Base-by-base conservation (phyloP, 2,113 vertebrate genomes). In the Brachionichthys hirsutus region DNA sequence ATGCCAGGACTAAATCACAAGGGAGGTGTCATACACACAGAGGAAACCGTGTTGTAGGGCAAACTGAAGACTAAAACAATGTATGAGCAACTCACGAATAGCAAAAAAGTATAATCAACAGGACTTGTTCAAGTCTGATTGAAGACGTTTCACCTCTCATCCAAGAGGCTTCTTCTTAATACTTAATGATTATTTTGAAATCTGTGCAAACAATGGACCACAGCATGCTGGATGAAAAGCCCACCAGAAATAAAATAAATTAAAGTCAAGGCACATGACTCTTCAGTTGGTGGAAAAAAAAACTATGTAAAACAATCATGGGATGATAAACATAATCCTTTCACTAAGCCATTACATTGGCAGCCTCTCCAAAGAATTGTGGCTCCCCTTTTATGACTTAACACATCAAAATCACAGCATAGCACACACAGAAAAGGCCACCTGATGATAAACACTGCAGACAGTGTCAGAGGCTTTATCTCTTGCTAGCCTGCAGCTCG, bases 341-440 rank as follows among this genome's bases (percentile, higher is more conserved):
- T 81, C 86, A 86, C 84, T 83, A 84, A 87, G 83, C 58, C 65
- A 88, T 88, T 84, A 85, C 88, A 90, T 90, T 92, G 90, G 88
- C 88, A 90, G 83, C 76, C 77, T 73, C 78, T 88, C 82, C 80
- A 84, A 88, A 91, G 85, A 88, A 89, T 78, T 79, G 85, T 85
- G 68, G 87, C 78, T 82, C 76, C 80, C 83, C 87, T 83, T 90
- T 91, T 92, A 91, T 89, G 88, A 90, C 89, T 91, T 92, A 91
- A 92, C 89, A 85, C 88, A 86, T 91, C 87, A 90, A 89, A 91
- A 90, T 89, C 77, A 79, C 86, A 82, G 85, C 77, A 80, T 67
- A 81, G 87, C 90, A 91, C 88, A 91, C 82, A 80, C 78, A 88
- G 88, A 90, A 90, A 91, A 90, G 88, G 89, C 89, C 89, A 89